phyloP scores from a whole-genome alignment of 2,113 vertebrate genomes.

The Solea solea region DNA sequence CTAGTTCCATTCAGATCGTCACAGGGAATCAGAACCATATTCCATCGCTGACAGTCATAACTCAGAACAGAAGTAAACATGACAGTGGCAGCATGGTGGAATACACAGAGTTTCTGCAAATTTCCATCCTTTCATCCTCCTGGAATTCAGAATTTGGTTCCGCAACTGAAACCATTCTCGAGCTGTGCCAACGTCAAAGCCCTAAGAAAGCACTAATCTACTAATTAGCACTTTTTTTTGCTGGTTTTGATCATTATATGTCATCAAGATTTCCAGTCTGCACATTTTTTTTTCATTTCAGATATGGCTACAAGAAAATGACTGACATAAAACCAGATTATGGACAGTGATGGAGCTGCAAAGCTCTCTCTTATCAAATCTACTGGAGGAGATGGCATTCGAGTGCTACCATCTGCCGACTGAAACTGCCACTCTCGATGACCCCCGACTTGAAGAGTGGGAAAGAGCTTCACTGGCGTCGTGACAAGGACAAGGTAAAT shows the following conservation, averaged over 20 bases:
- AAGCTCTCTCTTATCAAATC: conserved; percentile 23
- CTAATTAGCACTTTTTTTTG: not conserved
- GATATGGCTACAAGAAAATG: not conserved
- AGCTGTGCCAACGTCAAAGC: too few species aligned
- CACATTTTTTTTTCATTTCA: conserved; percentile 12
- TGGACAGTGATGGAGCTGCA: not conserved
- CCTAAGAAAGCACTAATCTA: too few species aligned
- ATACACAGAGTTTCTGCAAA: too few species aligned
- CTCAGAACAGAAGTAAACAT: too few species aligned
- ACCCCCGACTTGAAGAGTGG: conserved; percentile 26
- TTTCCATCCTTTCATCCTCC: too few species aligned
- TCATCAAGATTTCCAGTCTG: not conserved
- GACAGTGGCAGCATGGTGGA: too few species aligned
- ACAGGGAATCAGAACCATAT: too few species aligned
- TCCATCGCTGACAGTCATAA: too few species aligned
- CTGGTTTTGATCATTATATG: not conserved
- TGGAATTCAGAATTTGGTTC: too few species aligned
- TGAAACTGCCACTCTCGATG: conserved; percentile 26
- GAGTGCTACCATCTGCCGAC: conserved; percentile 49
- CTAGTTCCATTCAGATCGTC: too few species aligned
- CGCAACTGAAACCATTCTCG: too few species aligned
- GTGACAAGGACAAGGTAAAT: conserved; percentile 24
- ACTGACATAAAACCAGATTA: not conserved
- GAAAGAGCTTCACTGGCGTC: conserved; percentile 16
- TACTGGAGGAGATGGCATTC: conserved; percentile 6